These are phyloP conservation scores for Cephonodes hylas DNA, from an alignment of 2,888 invertebrate genomes.

Conservation along the genomic window DNA sequence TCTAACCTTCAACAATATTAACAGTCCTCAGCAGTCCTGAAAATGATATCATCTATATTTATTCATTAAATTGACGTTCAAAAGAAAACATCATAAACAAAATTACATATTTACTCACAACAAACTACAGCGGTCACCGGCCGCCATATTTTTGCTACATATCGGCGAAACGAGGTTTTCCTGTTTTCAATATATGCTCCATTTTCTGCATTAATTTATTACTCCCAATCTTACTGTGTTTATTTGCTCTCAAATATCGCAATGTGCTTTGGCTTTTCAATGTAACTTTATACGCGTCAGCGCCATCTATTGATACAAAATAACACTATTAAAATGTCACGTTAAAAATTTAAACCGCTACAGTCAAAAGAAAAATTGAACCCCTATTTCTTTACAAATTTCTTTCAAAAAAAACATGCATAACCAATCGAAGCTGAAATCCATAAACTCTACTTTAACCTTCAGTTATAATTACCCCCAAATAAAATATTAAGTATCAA, in stretches of 20 bases:
- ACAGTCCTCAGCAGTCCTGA: background rate
- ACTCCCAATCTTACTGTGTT: background rate
- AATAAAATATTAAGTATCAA: background rate
- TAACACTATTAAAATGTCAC: background rate
- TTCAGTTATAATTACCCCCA: too few species aligned
- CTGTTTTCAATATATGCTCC: slow-evolving; percentile 43
- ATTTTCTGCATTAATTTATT: slow-evolving; percentile 15
- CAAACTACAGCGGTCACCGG: background rate
- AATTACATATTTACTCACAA: background rate
- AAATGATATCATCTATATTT: background rate
- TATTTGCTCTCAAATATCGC: background rate
- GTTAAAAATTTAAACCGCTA: too few species aligned
- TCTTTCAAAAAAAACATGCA: too few species aligned
- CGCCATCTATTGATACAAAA: background rate
- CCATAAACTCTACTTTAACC: too few species aligned
- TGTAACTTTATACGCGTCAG: background rate
- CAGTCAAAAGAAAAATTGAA: too few species aligned
- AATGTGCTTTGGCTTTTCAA: background rate
- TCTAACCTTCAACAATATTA: background rate
- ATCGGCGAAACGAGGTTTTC: slow-evolving; percentile 40
- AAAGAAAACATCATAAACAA: background rate
- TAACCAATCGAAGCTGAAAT: too few species aligned
- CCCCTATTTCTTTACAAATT: too few species aligned
- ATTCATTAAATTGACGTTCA: background rate
- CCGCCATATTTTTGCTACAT: background rate